Conservation (phyloP, 2,797 vertebrate species). For the Eospalax fontanierii region DNA sequence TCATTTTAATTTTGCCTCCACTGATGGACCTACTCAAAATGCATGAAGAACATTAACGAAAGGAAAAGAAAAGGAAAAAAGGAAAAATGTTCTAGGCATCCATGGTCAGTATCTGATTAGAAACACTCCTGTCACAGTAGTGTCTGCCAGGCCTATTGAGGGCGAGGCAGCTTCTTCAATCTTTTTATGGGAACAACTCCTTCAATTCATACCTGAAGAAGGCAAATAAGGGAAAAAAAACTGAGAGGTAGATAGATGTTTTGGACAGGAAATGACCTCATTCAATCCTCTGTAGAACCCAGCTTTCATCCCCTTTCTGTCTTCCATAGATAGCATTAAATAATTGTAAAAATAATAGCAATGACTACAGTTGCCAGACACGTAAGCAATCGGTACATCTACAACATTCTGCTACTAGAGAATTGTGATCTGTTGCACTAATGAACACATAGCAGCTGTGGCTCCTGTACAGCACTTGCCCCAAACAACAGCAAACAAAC, state of each 20-base stretch:
- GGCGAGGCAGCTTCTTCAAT: not conserved
- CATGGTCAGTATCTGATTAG: slow-evolving; percentile 38
- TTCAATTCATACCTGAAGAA: slow-evolving; percentile 48
- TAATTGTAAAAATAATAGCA: not conserved
- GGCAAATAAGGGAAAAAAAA: slow-evolving; percentile 16
- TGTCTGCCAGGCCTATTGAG: not conserved
- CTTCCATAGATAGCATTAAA: slow-evolving; percentile 1
- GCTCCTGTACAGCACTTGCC: too few relatives aligned
- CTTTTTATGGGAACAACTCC: not conserved
- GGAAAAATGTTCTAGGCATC: not conserved
- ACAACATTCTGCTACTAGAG: not conserved
- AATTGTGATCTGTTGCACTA: not conserved
- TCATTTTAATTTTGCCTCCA: slow-evolving; percentile 77
- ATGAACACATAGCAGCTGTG: not conserved
- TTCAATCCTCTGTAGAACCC: not conserved
- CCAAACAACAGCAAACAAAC: not conserved
- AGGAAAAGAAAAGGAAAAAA: not conserved
- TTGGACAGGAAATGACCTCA: not conserved
- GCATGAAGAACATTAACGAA: not conserved
- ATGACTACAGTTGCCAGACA: not conserved
- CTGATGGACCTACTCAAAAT: slow-evolving; percentile 62
- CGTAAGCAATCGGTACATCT: not conserved
- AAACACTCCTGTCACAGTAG: slow-evolving; percentile 20
- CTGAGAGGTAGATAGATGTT: not conserved
- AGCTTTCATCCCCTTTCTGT: not conserved